Conservation (phyloP, 2,113 vertebrate species). For the Sturnus vulgaris region DNA sequence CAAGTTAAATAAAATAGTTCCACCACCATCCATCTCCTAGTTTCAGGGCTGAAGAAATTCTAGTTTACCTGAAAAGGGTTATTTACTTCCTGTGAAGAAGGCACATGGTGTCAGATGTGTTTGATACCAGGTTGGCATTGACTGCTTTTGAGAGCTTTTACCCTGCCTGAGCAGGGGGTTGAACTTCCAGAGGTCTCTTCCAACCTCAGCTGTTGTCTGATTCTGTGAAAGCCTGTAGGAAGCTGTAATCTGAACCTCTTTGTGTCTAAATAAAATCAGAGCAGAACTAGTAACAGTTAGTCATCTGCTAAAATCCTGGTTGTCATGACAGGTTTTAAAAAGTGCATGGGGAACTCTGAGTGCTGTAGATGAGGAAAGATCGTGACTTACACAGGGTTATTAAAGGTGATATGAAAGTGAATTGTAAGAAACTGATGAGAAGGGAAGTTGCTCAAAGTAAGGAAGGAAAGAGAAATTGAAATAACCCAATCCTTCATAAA, state of each 20-base stretch:
- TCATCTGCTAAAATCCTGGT: background rate
- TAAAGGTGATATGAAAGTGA: background rate
- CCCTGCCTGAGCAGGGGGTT: background rate
- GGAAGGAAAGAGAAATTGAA: background rate
- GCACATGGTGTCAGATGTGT: accelerated
- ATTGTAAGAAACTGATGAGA: background rate
- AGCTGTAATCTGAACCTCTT: background rate
- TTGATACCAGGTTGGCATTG: background rate
- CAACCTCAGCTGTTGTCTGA: background rate
- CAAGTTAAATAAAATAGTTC: background rate
- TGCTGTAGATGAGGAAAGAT: background rate
- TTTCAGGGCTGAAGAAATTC: background rate
- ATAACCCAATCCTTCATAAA: background rate
- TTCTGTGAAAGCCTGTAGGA: background rate
- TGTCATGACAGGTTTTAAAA: background rate
- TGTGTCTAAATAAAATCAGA: background rate
- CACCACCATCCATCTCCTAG: background rate
- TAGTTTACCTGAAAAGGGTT: background rate
- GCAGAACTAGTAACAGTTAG: background rate
- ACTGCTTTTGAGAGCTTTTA: background rate
- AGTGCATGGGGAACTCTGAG: background rate
- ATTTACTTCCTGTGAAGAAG: background rate
- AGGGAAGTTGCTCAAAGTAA: conserved; percentile 8
- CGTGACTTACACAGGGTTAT: background rate
- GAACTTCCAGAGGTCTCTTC: background rate